These are phyloP conservation scores for Liasis olivaceus DNA, from an alignment of 2,797 vertebrate genomes.

Conservation along the genomic window DNA sequence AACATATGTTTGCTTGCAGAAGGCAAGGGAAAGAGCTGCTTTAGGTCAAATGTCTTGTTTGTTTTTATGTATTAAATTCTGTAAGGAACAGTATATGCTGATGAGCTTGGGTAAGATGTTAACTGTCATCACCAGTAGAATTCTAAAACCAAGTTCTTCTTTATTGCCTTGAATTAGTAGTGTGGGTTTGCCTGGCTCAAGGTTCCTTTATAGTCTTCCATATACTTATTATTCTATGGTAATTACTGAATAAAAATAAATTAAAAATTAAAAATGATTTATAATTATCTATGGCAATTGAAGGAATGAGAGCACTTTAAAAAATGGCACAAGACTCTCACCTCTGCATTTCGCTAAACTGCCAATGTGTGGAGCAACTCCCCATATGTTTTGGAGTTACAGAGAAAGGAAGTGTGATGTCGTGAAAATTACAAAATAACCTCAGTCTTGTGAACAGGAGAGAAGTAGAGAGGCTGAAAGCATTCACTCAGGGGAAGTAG, in stretches of 20 bases:
- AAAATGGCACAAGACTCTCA: constrained; percentile 15
- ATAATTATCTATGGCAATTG: constrained; percentile 11
- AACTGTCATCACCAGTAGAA: background rate
- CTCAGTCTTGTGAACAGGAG: constrained; percentile 8
- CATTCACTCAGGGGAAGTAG: constrained; percentile 12
- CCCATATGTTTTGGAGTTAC: constrained; percentile 37
- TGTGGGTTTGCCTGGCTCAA: background rate
- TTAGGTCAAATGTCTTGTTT: background rate
- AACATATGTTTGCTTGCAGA: background rate
- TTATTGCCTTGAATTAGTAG: background rate
- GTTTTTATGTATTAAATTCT: background rate
- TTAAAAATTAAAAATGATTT: constrained; percentile 12
- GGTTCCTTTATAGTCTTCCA: background rate
- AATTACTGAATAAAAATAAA: background rate
- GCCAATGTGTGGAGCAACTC: constrained; percentile 14
- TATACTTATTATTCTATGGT: constrained; percentile 2
- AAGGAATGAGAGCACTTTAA: background rate
- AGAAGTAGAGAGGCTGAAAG: constrained; percentile 20
- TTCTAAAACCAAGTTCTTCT: background rate
- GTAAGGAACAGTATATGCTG: background rate
- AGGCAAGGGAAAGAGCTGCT: background rate
- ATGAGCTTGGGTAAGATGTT: background rate
- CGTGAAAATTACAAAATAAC: constrained; percentile 17
- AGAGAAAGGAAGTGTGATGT: constrained; percentile 8
- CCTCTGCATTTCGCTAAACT: constrained; percentile 23